A percentile compares a stretch with the other conserved stretches of the same genome.
Conservation (phyloP, 2,888 invertebrate genomes). For the Himalopsyche japonica region DNA sequence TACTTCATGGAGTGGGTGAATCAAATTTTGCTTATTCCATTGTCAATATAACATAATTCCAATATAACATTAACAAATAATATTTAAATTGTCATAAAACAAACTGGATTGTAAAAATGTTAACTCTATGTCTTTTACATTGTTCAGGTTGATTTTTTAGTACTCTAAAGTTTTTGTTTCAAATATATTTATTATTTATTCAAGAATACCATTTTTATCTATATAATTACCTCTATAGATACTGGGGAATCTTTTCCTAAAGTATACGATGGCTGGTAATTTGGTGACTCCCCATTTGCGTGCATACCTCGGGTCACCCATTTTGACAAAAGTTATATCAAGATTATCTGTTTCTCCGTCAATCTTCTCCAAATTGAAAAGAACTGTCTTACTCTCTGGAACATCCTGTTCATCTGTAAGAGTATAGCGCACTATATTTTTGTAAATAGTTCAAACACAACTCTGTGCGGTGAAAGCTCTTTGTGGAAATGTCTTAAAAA, state of each 20-base stretch:
- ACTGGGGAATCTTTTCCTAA: constrained; percentile 88
- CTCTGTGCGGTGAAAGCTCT: background rate
- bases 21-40: no score
- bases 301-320: constrained; percentile 89
- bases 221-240: constrained; percentile 77
- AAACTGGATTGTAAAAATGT: no score
- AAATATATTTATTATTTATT: no score
- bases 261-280: constrained; percentile 88
- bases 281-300: constrained; percentile 93
- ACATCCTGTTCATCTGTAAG: constrained; percentile 63
- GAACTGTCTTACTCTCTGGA: constrained; percentile 78
- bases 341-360: constrained; percentile 94
- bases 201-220: background rate
- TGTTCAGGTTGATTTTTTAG: no score
- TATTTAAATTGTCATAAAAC: no score
- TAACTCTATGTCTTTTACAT: no score
- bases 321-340: constrained; percentile 93
- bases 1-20: no score
- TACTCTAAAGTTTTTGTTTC: no score
- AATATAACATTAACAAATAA: no score
- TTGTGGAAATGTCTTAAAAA: background rate
- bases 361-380: constrained; percentile 87
- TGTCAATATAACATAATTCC: no score
- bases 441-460: background rate
- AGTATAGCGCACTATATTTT: background rate